Evolutionary conservation across 2,797 vertebrate species (phyloP).

Genomic region (Amphiprion clarkii): DNA sequence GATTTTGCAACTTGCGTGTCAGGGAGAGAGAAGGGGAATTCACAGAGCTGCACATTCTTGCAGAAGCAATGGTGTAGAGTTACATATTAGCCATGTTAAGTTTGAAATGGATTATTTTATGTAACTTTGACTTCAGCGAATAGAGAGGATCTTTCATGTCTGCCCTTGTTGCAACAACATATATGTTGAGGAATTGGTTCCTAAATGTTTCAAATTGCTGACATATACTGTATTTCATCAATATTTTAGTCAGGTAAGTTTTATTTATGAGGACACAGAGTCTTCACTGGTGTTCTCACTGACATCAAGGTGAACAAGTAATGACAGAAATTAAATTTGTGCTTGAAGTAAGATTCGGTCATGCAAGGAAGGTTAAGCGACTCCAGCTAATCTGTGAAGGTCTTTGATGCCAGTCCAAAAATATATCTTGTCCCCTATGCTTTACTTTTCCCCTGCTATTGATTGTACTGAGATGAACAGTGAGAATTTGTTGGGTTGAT

Average conservation of each 20-base stretch:
- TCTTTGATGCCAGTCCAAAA: not conserved
- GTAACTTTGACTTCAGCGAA: too few relatives aligned
- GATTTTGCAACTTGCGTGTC: too few relatives aligned
- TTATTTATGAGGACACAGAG: not conserved
- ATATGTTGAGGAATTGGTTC: not conserved
- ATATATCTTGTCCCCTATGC: not conserved
- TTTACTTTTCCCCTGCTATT: slow-evolving; percentile 16
- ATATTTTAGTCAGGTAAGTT: not conserved
- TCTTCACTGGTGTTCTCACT: not conserved
- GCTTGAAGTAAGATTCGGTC: slow-evolving; percentile 10
- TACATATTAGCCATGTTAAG: too few relatives aligned
- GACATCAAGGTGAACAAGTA: slow-evolving; percentile 3
- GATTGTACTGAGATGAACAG: slow-evolving; percentile 10
- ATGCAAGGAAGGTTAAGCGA: slow-evolving; percentile 7
- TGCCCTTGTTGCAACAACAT: too few relatives aligned
- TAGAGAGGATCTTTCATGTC: too few relatives aligned
- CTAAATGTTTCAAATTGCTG: not conserved
- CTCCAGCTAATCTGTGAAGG: not conserved
- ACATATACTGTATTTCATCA: not conserved
- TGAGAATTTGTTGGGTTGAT: not conserved
- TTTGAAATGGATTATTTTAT: too few relatives aligned
- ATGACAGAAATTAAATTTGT: not conserved
- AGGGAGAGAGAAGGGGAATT: too few relatives aligned
- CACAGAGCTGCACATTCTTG: too few relatives aligned
- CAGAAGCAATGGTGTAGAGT: too few relatives aligned